A percentile compares a stretch with the other conserved stretches of the same genome.
Evolutionary conservation across 1,140 invertebrate species (phyloP).

Genomic region (Bombus polaris): DNA sequence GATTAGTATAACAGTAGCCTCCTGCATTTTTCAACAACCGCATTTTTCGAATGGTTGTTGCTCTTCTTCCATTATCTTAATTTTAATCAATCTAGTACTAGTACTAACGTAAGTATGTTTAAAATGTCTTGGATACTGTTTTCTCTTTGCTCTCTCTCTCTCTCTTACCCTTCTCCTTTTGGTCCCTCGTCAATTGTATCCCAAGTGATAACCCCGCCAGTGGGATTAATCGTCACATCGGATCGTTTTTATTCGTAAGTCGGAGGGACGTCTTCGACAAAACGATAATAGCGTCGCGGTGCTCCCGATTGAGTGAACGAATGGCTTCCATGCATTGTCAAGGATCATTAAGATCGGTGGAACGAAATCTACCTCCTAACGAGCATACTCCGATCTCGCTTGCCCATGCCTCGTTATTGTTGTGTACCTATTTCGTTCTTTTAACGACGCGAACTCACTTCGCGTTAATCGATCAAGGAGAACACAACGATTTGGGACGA

Average conservation of each 20-base stretch:
- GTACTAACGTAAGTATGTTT: too few relatives aligned
- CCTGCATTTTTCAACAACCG: too few relatives aligned
- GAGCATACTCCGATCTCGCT: slow-evolving; percentile 18
- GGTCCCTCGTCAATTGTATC: too few relatives aligned
- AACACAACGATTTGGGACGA: slow-evolving; percentile 26
- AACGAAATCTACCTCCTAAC: slow-evolving; percentile 41
- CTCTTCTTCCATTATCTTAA: too few relatives aligned
- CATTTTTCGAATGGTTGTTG: too few relatives aligned
- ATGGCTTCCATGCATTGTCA: slow-evolving; percentile 1
- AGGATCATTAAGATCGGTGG: slow-evolving; percentile 46
- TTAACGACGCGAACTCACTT: slow-evolving; percentile 26
- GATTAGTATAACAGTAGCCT: too few relatives aligned
- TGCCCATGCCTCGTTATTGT: slow-evolving; percentile 5
- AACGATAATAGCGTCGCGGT: slow-evolving; percentile 31
- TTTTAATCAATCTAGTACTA: too few relatives aligned
- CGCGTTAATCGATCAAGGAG: slow-evolving; percentile 28
- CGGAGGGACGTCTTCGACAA: slow-evolving; percentile 40
- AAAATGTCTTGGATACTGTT: too few relatives aligned
- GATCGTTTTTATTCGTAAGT: slow-evolving; percentile 49
- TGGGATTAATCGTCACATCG: slow-evolving; percentile 49
- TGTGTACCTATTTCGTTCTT: not conserved
- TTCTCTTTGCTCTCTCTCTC: not conserved
- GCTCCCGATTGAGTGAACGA: slow-evolving; percentile 30
- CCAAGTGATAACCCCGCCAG: not conserved
- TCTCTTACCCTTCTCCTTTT: accelerated